Evolutionary conservation across 37 sponge, comb jelly and placozoan genomes (phyloP), one percentile per base, ranked within the genome.

Genomic region (Halisarca cf. caerulea): DNA sequence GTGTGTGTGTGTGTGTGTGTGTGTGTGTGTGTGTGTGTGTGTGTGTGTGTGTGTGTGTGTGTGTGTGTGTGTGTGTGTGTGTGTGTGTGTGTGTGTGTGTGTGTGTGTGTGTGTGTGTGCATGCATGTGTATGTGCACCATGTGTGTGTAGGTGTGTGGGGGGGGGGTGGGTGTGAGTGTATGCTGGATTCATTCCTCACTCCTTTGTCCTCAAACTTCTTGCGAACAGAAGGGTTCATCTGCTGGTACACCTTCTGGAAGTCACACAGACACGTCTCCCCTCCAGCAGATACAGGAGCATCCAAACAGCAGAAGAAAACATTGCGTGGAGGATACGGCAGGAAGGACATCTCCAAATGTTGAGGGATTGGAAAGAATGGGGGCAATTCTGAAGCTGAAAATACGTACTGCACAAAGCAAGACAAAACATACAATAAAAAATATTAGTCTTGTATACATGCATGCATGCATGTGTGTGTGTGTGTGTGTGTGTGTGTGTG

Each of bases 241-340:
- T 92, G 79, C 28, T 87, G 39, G 51, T 92, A 89, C 28, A 92
- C 93, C 64, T 89, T 85, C 38, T 43, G 36, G 36, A 91, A 91
- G 85, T 91, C 91, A 80, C 88, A 87, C 23, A 91, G 82, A 54
- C 84, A 81, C 20, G 94, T 93, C 43, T 93, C 90, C 44, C 94
- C 94, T 21, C 94, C 94, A 21, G 74, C 2, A 4, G 85, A 84
- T 5, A 81, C 84, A 1, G 94, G 94, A 1, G 87, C 83, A 66
- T 74, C 82, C 66, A 93, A 80, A 66, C 94, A 93, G 82, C 90
- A 93, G 86, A 93, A 93, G 80, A 90, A 84, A 27, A 93, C 51
- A 15, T 79, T 35, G 23, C 85, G 55, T 1, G 94, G 94, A 15
- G 94, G 90, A 30, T 82, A 47, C 7, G 94, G 90, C 17, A 90